phyloP scores from a whole-genome alignment of 1,140 invertebrate genomes.

The Euura saliciscinereae region DNA sequence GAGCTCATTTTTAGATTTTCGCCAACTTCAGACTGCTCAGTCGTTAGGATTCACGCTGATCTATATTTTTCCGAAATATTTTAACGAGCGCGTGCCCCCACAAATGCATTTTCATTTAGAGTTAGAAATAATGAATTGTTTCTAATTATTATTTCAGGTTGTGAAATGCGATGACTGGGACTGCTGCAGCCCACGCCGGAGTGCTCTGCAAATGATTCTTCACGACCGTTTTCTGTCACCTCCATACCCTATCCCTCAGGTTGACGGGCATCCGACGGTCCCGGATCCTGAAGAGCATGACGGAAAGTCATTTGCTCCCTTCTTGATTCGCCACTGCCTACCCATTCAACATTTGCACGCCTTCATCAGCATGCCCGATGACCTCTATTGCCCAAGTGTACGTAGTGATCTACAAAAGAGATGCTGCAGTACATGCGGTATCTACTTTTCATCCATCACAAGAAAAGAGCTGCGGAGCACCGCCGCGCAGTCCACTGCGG shows the following conservation, averaged over 20 bases:
- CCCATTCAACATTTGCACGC: conserved; percentile 19
- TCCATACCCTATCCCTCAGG: not conserved
- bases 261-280: conserved; percentile 9
- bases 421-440: conserved; percentile 23
- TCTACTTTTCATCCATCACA: conserved; percentile 18
- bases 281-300: conserved; percentile 11
- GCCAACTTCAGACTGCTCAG: too few relatives aligned
- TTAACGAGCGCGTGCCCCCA: conserved; percentile 37
- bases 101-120: conserved; percentile 43
- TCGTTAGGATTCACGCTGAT: too few relatives aligned
- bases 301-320: conserved; percentile 16
- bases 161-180: not conserved
- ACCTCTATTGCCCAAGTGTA: conserved; percentile 21
- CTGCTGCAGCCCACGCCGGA: not conserved
- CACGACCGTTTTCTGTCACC: not conserved
- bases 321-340: conserved; percentile 12
- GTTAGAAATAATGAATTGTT: conserved; percentile 27
- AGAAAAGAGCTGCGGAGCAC: conserved; percentile 15
- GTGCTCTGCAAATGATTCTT: not conserved
- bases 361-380: conserved; percentile 18
- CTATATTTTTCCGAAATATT: conserved; percentile 12
- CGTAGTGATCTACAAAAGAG: conserved; percentile 17
- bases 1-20: too few relatives aligned
- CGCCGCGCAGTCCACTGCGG: not conserved
- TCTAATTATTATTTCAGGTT: conserved; percentile 19